A percentile compares a stretch with the other conserved stretches of the same genome.
Conservation (phyloP, 2,888 invertebrate genomes). For the Lampropteryx suffumata region DNA sequence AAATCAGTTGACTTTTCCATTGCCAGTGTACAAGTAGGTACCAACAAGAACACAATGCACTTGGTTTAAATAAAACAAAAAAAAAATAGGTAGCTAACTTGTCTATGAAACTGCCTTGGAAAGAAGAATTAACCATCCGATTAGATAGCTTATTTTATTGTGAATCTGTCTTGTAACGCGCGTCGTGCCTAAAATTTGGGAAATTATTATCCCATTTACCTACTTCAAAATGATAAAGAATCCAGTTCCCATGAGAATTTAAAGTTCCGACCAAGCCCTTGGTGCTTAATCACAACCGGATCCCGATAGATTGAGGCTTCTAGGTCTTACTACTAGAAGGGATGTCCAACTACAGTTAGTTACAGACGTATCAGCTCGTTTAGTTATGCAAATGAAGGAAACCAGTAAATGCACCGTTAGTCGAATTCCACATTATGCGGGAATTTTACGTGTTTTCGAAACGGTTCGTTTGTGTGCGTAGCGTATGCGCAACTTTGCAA, state of each 20-base stretch:
- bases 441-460: slow-evolving; percentile 34
- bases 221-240: slow-evolving; percentile 2
- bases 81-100: no score
- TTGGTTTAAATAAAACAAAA: no score
- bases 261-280: slow-evolving; percentile 15
- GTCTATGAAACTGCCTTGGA: no score
- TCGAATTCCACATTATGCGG: slow-evolving; percentile 37
- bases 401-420: slow-evolving; percentile 38
- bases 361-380: slow-evolving; percentile 16
- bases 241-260: slow-evolving; percentile 6
- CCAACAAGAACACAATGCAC: no score
- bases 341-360: slow-evolving; percentile 23
- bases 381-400: slow-evolving; percentile 31
- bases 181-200: background rate
- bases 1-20: slow-evolving; percentile 10
- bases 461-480: slow-evolving; percentile 20
- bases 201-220: background rate
- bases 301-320: slow-evolving; percentile 14
- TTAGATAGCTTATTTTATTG: no score
- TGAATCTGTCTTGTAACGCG: no score
- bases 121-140: no score
- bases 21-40: background rate
- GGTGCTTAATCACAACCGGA: slow-evolving; percentile 17
- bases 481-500: slow-evolving; percentile 19
- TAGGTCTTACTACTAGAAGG: slow-evolving; percentile 12